Evolutionary conservation across 2,888 invertebrate species (phyloP), one percentile per base, ranked within the genome.

Genomic region (Aplocera efformata): DNA sequence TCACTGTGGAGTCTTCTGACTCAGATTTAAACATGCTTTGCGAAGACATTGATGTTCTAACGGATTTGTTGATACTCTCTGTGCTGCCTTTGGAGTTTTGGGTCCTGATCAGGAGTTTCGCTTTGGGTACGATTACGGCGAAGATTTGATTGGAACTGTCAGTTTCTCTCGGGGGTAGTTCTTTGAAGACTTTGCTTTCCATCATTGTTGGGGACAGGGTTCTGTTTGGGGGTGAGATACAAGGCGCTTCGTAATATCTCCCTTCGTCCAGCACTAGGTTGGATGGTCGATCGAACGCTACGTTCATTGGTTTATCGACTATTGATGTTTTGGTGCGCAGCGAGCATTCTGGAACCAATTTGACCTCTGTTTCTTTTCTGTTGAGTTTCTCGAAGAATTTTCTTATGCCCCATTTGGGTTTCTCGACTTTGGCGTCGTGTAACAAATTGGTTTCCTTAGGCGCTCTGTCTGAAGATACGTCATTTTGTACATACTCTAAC

Each of bases 401-500:
- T 20, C 71, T 64, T 0, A 88, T 73, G 0, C 81, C 81, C 84
- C 86, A 89, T 57, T 76, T 82, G 0, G 81, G 73, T 50, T 82
- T 83, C 25, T 80, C 76, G 0, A 79, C 48, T 48, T 73, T 74
- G 0, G 79, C 51, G 31, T 83, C 72, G 54, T 89, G 71, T 8
- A 83, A 65, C 29, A 83, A 34, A 60, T 90, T 74, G 0, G 89
- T 79, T 58, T 88, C 68, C 71, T 90, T 78, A 31, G 77, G 81
- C 43, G 73, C 71, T 50, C 79, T 58, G 26, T 78, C 75, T 0
- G 64, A 56, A 7, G 72, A 91, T 11, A 94, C 94, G 34, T 93
- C 93, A 62, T 94, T 94, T 56, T 92, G 94, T 0, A 94, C 90
- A 58, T 93, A 94, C 0, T 94, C 93, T 4, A 88, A 29, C 0